Base-by-base conservation (phyloP, 2,888 invertebrate genomes). In the Holacanthella duospinosa region DNA sequence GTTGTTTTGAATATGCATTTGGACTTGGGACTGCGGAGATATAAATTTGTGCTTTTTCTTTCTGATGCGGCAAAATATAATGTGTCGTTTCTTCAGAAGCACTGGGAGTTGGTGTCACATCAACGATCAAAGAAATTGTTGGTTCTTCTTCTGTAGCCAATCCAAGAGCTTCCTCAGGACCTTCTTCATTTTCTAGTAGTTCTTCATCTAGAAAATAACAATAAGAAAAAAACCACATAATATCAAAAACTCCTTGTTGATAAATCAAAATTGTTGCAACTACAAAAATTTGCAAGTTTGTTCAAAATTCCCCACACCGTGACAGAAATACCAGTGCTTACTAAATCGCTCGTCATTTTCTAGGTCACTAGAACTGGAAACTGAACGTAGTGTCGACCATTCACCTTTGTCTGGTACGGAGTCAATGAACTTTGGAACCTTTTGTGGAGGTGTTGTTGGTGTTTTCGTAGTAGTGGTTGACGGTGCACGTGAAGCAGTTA, bases 61-160 rank as follows among this genome's bases (percentile, higher is more conserved):
- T 68, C 26, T 67, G 63, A 43, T 72, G 67, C 2, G 73, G 73
- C 9, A 73, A 63, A 21, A 73, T 64, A 61, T 73, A 73, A 16
- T 68, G 62, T 24, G 73, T 73, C 60, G 71, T 69, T 29, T 73
- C 72, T 36, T 73, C 73, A 0, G 73, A 70, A 1, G 68, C 66
- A 16, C 63, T 9, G 19, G 66, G 64, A 21, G 66, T 64, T 6
- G 66, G 66, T 16, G 64, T 60, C 24, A 66, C 28, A 2, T 36
- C 55, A 3, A 55, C 55, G 28, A 63, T 24, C 25, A 62, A 55
- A 9, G 63, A 60, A 16, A 62, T 55, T 9, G 64, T 59, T 28
- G 44, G 26, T 28, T 61, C 61, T 29, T 57, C 55, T 21, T 55
- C 62, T 3, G 62, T 29, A 28, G 58, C 57, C 24, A 28, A 36